A percentile compares a stretch with the other conserved stretches of the same genome.
Conservation (phyloP, 2,113 vertebrate genomes). For the Oophaga pumilio region DNA sequence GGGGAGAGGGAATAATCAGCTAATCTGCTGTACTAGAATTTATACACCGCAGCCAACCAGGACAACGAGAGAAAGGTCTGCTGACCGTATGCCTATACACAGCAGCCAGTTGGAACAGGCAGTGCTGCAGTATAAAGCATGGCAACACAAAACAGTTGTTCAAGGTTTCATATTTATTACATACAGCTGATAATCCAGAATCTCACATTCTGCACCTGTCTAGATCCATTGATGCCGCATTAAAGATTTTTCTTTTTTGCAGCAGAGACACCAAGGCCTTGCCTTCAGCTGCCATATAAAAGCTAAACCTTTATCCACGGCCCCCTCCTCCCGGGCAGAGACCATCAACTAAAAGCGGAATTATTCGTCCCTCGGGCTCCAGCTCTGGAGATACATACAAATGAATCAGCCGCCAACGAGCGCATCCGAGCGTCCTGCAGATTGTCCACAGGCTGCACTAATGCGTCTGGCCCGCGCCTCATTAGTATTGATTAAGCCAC, state of each 20-base stretch:
- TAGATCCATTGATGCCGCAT: neutral
- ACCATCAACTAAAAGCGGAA: conserved; percentile 3
- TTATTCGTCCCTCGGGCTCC: neutral
- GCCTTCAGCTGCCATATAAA: neutral
- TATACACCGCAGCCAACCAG: too few relatives aligned
- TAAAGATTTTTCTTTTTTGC: neutral
- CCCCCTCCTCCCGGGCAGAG: neutral
- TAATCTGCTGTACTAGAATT: too few relatives aligned
- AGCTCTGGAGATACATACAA: neutral
- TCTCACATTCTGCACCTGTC: neutral
- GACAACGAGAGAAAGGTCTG: too few relatives aligned
- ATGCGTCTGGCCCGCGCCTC: neutral
- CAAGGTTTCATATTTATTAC: neutral
- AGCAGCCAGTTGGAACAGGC: too few relatives aligned
- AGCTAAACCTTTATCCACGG: neutral
- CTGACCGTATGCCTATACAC: too few relatives aligned
- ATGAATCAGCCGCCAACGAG: conserved; percentile 15
- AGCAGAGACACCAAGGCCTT: neutral
- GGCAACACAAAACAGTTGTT: too few relatives aligned
- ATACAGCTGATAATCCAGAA: neutral
- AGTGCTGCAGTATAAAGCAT: too few relatives aligned
- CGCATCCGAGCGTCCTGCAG: neutral
- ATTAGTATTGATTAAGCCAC: conserved; percentile 7
- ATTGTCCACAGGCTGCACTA: conserved; percentile 6
- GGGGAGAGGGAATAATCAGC: neutral